Evolutionary conservation across 2,797 vertebrate genomes (phyloP).

Genomic region (Lophius americanus): DNA sequence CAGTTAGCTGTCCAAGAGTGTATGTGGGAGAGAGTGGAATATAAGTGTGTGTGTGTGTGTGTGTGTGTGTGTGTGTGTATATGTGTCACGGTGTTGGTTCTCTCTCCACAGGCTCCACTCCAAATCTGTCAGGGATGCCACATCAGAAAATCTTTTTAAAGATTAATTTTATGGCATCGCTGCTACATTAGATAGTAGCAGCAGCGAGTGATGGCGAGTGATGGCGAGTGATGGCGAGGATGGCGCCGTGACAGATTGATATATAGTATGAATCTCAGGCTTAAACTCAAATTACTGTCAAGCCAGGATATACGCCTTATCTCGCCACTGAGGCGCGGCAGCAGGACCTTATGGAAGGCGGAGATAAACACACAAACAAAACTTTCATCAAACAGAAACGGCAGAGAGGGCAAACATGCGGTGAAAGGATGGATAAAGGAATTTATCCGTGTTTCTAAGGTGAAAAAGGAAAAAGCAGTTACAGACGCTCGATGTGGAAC

Average conservation of each 20-base stretch:
- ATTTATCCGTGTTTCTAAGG: no score
- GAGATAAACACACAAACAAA: constrained; percentile 27
- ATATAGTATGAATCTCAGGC: constrained; percentile 53
- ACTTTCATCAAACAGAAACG: no score
- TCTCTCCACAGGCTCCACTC: constrained; percentile 61
- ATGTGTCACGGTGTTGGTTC: constrained; percentile 50
- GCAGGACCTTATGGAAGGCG: constrained; percentile 35
- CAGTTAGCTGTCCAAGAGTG: constrained; percentile 53
- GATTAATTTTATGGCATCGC: constrained; percentile 67
- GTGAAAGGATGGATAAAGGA: no score
- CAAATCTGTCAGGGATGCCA: constrained; percentile 68
- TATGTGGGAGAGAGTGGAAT: no score
- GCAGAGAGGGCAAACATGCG: no score
- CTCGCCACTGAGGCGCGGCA: constrained; percentile 45
- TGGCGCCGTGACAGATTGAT: constrained; percentile 63
- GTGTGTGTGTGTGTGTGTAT: constrained; percentile 22
- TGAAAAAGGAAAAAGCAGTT: no score
- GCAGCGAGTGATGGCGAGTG: constrained; percentile 25
- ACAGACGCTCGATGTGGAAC: no score
- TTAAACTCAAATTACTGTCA: constrained; percentile 69
- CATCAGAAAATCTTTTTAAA: constrained; percentile 70
- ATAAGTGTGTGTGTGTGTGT: constrained; percentile 35
- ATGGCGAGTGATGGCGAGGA: constrained; percentile 49
- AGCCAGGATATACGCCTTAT: constrained; percentile 57
- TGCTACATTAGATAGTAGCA: constrained; percentile 66